A percentile compares a stretch with the other conserved stretches of the same genome.
phyloP scores from a whole-genome alignment of 2,888 invertebrate species.

The Polietes domitor region DNA sequence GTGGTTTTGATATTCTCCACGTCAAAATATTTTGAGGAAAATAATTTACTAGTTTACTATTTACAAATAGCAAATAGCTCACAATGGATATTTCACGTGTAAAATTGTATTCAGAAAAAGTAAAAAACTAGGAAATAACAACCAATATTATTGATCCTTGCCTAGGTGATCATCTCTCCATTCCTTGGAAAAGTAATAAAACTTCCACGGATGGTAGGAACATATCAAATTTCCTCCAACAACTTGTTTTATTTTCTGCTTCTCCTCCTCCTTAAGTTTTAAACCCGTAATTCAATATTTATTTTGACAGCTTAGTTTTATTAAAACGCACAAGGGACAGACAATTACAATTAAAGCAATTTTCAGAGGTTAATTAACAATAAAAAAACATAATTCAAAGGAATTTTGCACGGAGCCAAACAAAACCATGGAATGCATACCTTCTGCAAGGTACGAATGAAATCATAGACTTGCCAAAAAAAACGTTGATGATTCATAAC shows the following conservation, averaged over 20 bases:
- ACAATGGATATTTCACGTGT: too few species aligned
- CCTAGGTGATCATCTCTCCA: not conserved
- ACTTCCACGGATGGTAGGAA: not conserved
- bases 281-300: constrained; percentile 74
- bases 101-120: too few species aligned
- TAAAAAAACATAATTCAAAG: constrained; percentile 39
- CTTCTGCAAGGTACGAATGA: not conserved
- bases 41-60: too few species aligned
- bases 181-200: not conserved
- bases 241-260: not conserved
- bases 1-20: too few species aligned
- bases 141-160: not conserved
- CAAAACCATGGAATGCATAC: not conserved
- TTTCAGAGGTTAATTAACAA: constrained; percentile 63
- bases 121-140: too few species aligned
- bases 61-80: too few species aligned
- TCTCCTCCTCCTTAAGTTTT: not conserved
- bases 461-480: not conserved
- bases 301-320: constrained; percentile 73
- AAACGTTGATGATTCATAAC: constrained; percentile 40
- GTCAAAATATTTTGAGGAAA: too few species aligned
- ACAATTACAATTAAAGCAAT: constrained; percentile 10
- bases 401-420: constrained; percentile 32
- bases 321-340: not conserved
- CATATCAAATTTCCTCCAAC: constrained; percentile 38